phyloP scores from a whole-genome alignment of 2,797 vertebrate species.

The Diceros bicornis region DNA sequence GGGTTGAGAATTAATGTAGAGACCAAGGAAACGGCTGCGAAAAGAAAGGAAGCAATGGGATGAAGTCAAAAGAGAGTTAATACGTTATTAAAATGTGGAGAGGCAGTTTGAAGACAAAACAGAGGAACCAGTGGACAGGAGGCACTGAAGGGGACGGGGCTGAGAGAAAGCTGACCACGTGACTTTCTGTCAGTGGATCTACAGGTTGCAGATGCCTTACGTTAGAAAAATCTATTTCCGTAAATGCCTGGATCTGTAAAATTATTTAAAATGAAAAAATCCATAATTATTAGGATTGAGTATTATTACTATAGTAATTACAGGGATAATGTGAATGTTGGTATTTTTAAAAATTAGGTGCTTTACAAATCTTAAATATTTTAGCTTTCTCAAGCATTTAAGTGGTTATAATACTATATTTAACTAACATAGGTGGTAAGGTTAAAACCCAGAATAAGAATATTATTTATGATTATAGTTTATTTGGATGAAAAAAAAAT shows the following conservation, averaged over 20 bases:
- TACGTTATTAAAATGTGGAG: not conserved
- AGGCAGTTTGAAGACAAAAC: not conserved
- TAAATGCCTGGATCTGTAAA: not conserved
- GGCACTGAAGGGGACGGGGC: fast-evolving
- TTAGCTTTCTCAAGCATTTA: slow-evolving; percentile 6
- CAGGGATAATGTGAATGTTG: not conserved
- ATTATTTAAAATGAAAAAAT: slow-evolving; percentile 38
- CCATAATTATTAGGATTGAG: not conserved
- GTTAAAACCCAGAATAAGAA: slow-evolving; percentile 46
- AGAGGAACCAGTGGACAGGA: not conserved
- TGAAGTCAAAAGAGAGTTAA: not conserved
- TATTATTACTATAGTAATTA: slow-evolving; percentile 7
- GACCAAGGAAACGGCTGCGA: not conserved
- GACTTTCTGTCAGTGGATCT: not conserved
- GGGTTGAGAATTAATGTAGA: not conserved
- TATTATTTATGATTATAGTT: not conserved
- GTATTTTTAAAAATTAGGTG: slow-evolving; percentile 20
- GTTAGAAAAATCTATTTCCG: not conserved
- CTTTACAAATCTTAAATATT: slow-evolving; percentile 55
- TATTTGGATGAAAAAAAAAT: slow-evolving; percentile 16
- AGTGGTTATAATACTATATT: not conserved
- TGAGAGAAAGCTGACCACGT: not conserved
- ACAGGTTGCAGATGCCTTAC: not conserved
- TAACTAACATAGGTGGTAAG: not conserved
- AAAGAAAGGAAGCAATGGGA: not conserved